phyloP scores from a whole-genome alignment of 2,113 vertebrate species.

The Butorides virescens region DNA sequence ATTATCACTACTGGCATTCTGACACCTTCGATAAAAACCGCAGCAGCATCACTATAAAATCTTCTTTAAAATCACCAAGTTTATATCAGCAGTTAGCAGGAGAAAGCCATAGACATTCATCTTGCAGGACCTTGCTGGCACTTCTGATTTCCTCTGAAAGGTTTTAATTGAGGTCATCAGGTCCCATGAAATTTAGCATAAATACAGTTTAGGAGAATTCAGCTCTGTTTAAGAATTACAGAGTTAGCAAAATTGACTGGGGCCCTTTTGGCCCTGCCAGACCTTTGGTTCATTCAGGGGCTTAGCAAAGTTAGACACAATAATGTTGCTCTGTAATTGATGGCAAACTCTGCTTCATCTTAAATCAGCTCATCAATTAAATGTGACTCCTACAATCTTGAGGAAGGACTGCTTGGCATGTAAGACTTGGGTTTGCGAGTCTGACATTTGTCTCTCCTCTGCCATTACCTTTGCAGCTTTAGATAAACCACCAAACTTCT shows the following conservation, averaged over 20 bases:
- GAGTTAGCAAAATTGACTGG: background rate
- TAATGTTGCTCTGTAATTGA: constrained; percentile 13
- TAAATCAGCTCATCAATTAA: constrained; percentile 11
- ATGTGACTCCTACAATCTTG: background rate
- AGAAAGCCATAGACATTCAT: constrained; percentile 26
- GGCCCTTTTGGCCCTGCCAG: background rate
- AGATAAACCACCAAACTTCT: background rate
- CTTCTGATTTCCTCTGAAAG: constrained; percentile 6
- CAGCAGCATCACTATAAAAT: background rate
- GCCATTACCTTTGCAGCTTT: background rate
- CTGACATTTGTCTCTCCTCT: background rate
- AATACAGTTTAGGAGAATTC: background rate
- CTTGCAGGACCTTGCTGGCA: constrained; percentile 29
- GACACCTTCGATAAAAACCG: constrained; percentile 35
- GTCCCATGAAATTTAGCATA: constrained; percentile 33
- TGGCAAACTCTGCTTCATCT: background rate
- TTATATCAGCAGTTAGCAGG: constrained; percentile 8
- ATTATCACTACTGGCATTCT: constrained; percentile 45
- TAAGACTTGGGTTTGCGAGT: background rate
- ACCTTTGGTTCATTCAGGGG: background rate
- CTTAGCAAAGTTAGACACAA: background rate
- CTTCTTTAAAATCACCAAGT: background rate
- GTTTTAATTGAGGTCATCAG: constrained; percentile 61
- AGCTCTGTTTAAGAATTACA: background rate
- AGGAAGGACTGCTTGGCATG: background rate